Evolutionary conservation across 2,888 invertebrate species (phyloP).

Genomic region (Aphidoletes aphidimyza): DNA sequence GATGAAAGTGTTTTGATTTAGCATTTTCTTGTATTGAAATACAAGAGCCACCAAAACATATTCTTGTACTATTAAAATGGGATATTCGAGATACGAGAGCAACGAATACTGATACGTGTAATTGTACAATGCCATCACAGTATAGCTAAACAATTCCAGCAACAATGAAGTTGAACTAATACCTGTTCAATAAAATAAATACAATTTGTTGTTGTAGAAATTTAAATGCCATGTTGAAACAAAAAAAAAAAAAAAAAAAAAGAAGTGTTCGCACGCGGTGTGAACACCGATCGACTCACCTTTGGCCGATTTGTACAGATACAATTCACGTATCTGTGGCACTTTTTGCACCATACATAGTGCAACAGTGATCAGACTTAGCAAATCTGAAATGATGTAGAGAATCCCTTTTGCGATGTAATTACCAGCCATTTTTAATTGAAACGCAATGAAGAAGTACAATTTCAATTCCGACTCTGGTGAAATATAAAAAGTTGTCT

Average conservation of each 20-base stretch:
- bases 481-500: not conserved
- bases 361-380: slow-evolving; percentile 80
- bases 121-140: slow-evolving; percentile 84
- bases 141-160: slow-evolving; percentile 74
- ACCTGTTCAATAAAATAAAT: slow-evolving; percentile 60
- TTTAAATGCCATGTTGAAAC: no score
- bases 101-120: slow-evolving; percentile 78
- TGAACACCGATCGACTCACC: slow-evolving; percentile 68
- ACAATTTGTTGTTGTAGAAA: not conserved
- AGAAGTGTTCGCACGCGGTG: no score
- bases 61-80: slow-evolving; percentile 81
- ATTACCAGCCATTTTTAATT: slow-evolving; percentile 57
- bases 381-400: slow-evolving; percentile 67
- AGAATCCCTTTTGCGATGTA: slow-evolving; percentile 64
- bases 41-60: slow-evolving; percentile 78
- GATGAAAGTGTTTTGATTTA: slow-evolving; percentile 66
- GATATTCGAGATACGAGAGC: slow-evolving; percentile 86
- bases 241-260: no score
- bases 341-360: slow-evolving; percentile 83
- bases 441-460: not conserved
- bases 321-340: slow-evolving; percentile 80
- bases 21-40: slow-evolving; percentile 73
- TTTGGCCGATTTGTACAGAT: slow-evolving; percentile 73
- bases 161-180: slow-evolving; percentile 64
- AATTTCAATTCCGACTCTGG: not conserved